phyloP scores from a whole-genome alignment of 92 coral and sea anemone genomes.

The Porites lobata region DNA sequence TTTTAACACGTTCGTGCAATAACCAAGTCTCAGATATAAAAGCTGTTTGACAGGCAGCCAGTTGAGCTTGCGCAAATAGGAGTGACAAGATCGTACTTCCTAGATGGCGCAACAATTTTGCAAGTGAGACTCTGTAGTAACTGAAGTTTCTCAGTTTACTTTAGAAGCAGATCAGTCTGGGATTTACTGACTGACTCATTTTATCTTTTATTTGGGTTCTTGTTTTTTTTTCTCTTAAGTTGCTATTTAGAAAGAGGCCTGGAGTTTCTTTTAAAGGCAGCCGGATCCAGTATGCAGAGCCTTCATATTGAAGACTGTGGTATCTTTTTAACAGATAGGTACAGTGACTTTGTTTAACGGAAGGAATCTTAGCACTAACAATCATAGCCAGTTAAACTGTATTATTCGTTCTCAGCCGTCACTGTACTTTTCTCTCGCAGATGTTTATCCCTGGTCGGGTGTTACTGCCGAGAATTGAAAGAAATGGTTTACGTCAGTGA shows the following conservation, averaged over 20 bases:
- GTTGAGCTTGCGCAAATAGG: too few relatives aligned
- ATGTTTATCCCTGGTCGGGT: constrained; percentile 79
- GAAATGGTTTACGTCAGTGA: constrained; percentile 81
- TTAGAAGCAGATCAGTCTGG: too few relatives aligned
- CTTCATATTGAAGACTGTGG: constrained; percentile 90
- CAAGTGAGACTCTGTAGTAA: too few relatives aligned
- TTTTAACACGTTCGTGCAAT: too few relatives aligned
- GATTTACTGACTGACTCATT: neutral
- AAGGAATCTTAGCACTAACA: neutral
- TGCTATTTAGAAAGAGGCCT: constrained; percentile 89
- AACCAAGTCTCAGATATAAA: too few relatives aligned
- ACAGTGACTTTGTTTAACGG: neutral
- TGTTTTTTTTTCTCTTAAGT: constrained; percentile 19
- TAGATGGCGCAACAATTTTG: too few relatives aligned
- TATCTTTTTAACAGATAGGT: constrained; percentile 80
- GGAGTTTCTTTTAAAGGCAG: constrained; percentile 79
- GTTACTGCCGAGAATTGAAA: constrained; percentile 75
- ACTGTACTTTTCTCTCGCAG: constrained; percentile 27
- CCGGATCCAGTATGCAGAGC: constrained; percentile 61
- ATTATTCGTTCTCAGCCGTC: neutral
- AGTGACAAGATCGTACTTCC: too few relatives aligned
- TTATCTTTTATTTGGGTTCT: too few relatives aligned
- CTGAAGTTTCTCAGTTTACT: too few relatives aligned
- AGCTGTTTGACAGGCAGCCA: too few relatives aligned
- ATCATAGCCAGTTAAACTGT: neutral